Evolutionary conservation across 2,888 invertebrate species (phyloP).

Genomic region (Allophyes oxyacanthae): DNA sequence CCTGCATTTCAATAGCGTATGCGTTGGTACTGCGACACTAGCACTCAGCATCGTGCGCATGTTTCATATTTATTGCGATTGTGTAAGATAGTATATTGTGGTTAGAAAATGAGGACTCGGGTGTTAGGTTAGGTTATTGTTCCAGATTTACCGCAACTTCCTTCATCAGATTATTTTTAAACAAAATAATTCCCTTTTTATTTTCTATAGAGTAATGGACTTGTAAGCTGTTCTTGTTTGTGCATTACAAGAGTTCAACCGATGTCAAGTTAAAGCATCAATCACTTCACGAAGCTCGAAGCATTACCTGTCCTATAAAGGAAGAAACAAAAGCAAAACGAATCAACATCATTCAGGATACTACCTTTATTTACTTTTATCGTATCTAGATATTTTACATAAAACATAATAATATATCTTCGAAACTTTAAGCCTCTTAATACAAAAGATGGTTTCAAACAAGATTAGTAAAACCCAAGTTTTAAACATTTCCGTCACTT

Average conservation of each 20-base stretch:
- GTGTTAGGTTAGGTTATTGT: neutral
- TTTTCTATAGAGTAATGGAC: slow-evolving; percentile 10
- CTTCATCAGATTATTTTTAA: neutral
- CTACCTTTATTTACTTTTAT: slow-evolving; percentile 34
- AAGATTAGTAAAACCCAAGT: no score
- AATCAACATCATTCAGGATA: slow-evolving; percentile 12
- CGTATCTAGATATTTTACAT: slow-evolving; percentile 12
- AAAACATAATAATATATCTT: slow-evolving; percentile 34
- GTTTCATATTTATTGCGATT: slow-evolving; percentile 54
- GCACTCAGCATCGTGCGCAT: slow-evolving; percentile 39
- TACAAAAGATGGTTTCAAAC: no score
- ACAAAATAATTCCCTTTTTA: neutral
- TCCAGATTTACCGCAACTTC: neutral
- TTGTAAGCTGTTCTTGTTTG: slow-evolving; percentile 15
- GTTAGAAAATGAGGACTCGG: slow-evolving; percentile 34
- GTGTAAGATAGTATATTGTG: slow-evolving; percentile 42
- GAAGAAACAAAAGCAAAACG: slow-evolving; percentile 23
- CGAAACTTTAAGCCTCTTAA: slow-evolving; percentile 6
- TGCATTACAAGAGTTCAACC: slow-evolving; percentile 35
- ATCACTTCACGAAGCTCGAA: slow-evolving; percentile 38
- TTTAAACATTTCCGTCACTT: no score
- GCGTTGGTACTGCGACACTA: slow-evolving; percentile 53
- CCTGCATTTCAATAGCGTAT: slow-evolving; percentile 73
- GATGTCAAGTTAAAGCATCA: slow-evolving; percentile 43
- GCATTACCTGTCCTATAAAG: slow-evolving; percentile 32